Evolutionary conservation across 2,888 invertebrate genomes (phyloP), one percentile per base, ranked within the genome.

Genomic region (Tetropium fuscum): DNA sequence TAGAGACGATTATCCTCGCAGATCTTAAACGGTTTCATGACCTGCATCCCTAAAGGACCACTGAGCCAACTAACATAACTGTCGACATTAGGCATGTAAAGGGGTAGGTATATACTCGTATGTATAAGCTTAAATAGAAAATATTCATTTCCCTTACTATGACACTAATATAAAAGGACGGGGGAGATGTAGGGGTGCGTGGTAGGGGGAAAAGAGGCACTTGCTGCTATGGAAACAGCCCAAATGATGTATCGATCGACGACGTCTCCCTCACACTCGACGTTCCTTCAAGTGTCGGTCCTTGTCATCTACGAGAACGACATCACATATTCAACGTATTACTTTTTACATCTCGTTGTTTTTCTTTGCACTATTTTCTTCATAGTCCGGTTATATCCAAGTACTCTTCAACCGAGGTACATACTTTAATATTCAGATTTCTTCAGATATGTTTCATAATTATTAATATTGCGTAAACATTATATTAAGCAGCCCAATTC

Each of bases 141-240:
- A 79, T 80, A 80, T 78, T 78, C 79, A 78, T 79, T 80, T 78
- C 78, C 75, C 78, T 74, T 71, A 74, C 76, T 75, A 78, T 77
- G 74, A 75, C 74, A 76, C 78, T 79, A 79, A 79, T 81, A 79
- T 78, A 78, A 79, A 76, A 73, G 70, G 71, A 72, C 71, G 73
- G 70, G 72, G 72, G 71, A 72, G 71, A 58, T 58, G 41, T 56
- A 64, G 67, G 69, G 71, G 73, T 75, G 70, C 70, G 72, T 72
- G 70, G 70, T 64, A 69, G 72, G 73, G 75, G 78, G 79, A 74
- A 75, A 74, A 78, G 78, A 78, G 80, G 79, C 79, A 79, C 80
- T 78, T 81, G 83, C 81, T 83, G 78, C 82, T 82, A 83, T 83
- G 82, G 83, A 80, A 82, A 83, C 82, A 82, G 82, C 81, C 81